Evolutionary conservation across 2,113 vertebrate genomes (phyloP).

Genomic region (Aptenodytes forsteri): DNA sequence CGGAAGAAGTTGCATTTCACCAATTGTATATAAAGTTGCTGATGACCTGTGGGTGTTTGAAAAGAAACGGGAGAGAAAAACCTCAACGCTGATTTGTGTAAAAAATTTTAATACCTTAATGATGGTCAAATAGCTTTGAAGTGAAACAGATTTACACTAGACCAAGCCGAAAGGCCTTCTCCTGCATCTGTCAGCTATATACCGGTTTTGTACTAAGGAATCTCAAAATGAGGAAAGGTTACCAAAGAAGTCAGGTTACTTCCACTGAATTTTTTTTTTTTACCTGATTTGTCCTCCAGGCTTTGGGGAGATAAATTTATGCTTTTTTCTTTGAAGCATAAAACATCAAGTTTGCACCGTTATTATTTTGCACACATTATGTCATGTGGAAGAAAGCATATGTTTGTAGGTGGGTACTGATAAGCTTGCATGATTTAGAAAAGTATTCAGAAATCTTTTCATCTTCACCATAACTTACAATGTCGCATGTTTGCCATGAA

Average conservation of each 20-base stretch:
- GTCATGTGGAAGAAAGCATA: background rate
- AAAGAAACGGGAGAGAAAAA: background rate
- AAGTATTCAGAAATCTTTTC: background rate
- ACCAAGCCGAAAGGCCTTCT: background rate
- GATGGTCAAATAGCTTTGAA: background rate
- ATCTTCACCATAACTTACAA: background rate
- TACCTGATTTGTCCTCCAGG: background rate
- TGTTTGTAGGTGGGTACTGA: conserved; percentile 3
- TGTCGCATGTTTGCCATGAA: background rate
- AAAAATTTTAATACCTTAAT: background rate
- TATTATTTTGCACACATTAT: background rate
- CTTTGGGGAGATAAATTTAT: background rate
- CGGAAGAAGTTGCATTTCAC: background rate
- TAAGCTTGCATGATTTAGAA: background rate
- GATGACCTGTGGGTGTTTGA: background rate
- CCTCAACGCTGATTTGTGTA: background rate
- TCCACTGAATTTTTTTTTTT: background rate
- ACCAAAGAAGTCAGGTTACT: background rate
- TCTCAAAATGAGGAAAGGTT: background rate
- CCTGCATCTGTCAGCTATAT: background rate
- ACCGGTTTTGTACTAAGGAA: background rate
- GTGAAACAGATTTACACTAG: background rate
- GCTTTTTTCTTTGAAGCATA: background rate
- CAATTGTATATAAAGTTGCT: background rate
- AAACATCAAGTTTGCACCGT: background rate